Conservation (phyloP, 2,888 invertebrate species). For the Drosophila fulvimacula region DNA sequence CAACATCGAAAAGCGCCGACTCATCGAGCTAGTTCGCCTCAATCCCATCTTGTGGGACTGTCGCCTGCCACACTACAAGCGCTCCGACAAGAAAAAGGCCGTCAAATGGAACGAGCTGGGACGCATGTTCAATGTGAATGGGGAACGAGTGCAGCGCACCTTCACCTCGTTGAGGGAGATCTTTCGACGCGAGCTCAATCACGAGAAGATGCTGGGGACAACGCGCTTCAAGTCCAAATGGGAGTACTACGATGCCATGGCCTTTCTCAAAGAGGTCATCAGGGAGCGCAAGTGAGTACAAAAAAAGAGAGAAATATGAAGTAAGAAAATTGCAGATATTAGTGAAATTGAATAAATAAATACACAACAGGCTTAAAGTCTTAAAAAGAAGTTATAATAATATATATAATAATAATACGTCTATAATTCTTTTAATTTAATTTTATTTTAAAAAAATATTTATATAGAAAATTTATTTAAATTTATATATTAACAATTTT, state of each 20-base stretch:
- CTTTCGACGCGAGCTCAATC: conserved; percentile 82
- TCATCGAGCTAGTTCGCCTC: conserved; percentile 83
- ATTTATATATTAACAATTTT: too few species aligned
- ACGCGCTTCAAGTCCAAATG: conserved; percentile 83
- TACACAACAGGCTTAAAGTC: too few species aligned
- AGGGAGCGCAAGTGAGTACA: conserved; percentile 82
- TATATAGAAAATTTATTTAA: too few species aligned
- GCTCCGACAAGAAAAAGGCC: conserved; percentile 83
- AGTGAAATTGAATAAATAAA: too few species aligned
- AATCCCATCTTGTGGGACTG: conserved; percentile 84
- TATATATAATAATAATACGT: too few species aligned
- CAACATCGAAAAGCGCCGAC: conserved; percentile 84
- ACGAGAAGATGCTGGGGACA: conserved; percentile 82
- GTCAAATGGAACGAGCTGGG: conserved; percentile 84
- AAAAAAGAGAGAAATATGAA: background rate
- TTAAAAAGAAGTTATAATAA: too few species aligned
- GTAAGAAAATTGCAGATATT: too few species aligned
- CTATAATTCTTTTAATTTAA: too few species aligned
- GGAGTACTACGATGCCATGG: conserved; percentile 83
- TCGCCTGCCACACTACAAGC: conserved; percentile 83
- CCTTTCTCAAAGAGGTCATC: conserved; percentile 83
- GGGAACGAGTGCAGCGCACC: conserved; percentile 83
- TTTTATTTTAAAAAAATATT: too few species aligned
- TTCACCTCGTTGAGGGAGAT: conserved; percentile 83
- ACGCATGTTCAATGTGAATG: conserved; percentile 81